phyloP scores from a whole-genome alignment of 2,797 vertebrate species.

The Chromis chromis region DNA sequence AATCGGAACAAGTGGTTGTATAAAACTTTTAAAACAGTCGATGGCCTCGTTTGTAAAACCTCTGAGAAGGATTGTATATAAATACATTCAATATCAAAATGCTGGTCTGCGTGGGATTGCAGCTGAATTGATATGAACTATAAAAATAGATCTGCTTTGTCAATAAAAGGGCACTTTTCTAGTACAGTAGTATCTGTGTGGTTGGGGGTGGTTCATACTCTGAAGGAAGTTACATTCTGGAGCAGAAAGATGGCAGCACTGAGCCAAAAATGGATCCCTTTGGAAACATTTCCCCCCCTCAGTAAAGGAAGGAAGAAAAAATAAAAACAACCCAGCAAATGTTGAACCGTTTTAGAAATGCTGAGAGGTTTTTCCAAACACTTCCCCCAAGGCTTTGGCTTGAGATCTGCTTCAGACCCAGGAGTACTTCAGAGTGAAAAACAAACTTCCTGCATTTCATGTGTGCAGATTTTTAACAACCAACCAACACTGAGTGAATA shows the following conservation, averaged over 20 bases:
- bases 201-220: conserved; percentile 21
- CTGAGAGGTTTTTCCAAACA: conserved; percentile 41
- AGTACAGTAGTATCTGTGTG: conserved; percentile 20
- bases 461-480: conserved; percentile 25
- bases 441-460: conserved; percentile 20
- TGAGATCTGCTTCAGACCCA: conserved; percentile 51
- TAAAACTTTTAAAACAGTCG: conserved; percentile 56
- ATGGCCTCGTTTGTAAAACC: conserved; percentile 54
- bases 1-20: conserved; percentile 39
- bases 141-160: conserved; percentile 68
- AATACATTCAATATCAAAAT: conserved; percentile 79
- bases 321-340: conserved; percentile 16
- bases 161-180: conserved; percentile 75
- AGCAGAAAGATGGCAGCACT: conserved; percentile 59
- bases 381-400: conserved; percentile 64
- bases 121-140: conserved; percentile 45
- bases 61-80: conserved; percentile 63
- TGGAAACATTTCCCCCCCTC: conserved; percentile 26
- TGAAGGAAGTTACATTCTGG: conserved; percentile 66
- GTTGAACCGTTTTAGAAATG: conserved; percentile 44
- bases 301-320: conserved; percentile 7
- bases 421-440: conserved; percentile 34
- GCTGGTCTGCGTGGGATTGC: conserved; percentile 62
- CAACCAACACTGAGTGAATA: conserved; percentile 1
- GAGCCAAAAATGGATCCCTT: conserved; percentile 34